Percentiles rank a stretch among this genome's conserved stretches.
These are phyloP conservation scores for Noctua fimbriata DNA, from an alignment of 2,888 invertebrate genomes.

Conservation along the genomic window DNA sequence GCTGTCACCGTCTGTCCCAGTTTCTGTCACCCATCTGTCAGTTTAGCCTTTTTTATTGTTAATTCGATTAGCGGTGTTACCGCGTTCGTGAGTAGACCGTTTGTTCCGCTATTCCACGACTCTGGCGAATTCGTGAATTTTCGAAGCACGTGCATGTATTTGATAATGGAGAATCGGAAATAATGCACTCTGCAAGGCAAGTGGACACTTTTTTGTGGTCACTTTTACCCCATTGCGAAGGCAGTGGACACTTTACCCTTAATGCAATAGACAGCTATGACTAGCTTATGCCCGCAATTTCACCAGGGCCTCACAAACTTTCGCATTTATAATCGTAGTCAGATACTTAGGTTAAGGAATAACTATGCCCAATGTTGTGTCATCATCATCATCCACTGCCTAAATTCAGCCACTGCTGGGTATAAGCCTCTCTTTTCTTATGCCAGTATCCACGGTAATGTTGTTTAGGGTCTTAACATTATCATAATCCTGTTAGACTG, in stretches of 20 bases:
- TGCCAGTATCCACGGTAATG: constrained; percentile 3
- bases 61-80: constrained; percentile 80
- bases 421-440: too few species aligned
- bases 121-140: constrained; percentile 71
- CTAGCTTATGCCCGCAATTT: not conserved
- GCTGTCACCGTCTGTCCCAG: constrained; percentile 47
- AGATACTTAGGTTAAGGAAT: not conserved
- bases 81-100: constrained; percentile 74
- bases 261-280: not conserved
- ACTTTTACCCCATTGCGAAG: not conserved
- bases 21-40: constrained; percentile 65
- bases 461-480: constrained; percentile 1
- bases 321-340: not conserved
- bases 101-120: constrained; percentile 71
- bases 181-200: constrained; percentile 18
- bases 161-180: constrained; percentile 51
- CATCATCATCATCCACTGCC: too few species aligned
- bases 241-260: not conserved
- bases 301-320: not conserved
- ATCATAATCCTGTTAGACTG: constrained; percentile 22
- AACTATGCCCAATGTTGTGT: too few species aligned
- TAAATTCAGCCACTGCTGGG: too few species aligned
- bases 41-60: constrained; percentile 70
- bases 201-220: not conserved
- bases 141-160: constrained; percentile 70